These are phyloP conservation scores for Seriola quinqueradiata DNA, from an alignment of 2,113 vertebrate species.

Conservation along the genomic window DNA sequence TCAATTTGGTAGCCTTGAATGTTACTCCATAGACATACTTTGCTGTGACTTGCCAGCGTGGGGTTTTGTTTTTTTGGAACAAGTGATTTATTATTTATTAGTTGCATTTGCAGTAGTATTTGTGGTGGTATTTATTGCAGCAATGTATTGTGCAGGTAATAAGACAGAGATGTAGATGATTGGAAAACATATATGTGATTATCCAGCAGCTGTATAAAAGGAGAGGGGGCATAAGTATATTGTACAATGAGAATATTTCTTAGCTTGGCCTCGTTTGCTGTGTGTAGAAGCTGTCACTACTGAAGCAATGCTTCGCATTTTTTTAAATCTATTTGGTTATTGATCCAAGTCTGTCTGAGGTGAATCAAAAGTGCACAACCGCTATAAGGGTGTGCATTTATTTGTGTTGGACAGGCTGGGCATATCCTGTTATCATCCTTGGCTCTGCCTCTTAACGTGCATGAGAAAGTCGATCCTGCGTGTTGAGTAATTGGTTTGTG, in stretches of 20 bases:
- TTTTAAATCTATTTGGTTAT: background rate
- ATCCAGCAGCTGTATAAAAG: background rate
- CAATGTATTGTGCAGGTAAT: background rate
- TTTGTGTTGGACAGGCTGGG: slow-evolving; percentile 15
- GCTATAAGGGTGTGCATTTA: background rate
- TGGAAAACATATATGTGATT: background rate
- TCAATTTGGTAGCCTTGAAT: slow-evolving; percentile 29
- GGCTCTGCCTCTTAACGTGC: background rate
- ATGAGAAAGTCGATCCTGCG: slow-evolving; percentile 5
- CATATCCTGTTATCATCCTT: slow-evolving; percentile 26
- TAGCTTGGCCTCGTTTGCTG: background rate
- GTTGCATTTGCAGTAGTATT: background rate
- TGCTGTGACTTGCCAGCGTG: background rate
- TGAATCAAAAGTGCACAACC: slow-evolving; percentile 9
- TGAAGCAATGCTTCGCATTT: background rate
- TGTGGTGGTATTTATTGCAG: background rate
- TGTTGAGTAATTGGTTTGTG: slow-evolving; percentile 15
- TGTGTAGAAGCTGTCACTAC: background rate
- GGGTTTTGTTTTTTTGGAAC: no score
- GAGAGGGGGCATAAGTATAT: background rate
- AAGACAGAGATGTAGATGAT: background rate
- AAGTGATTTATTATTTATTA: no score
- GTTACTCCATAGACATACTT: background rate
- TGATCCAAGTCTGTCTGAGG: slow-evolving; percentile 8
- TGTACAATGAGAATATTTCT: background rate